Percentiles rank a stretch among this genome's conserved stretches.
Evolutionary conservation across 2,888 invertebrate genomes (phyloP).

Genomic region (Brachyptera risi): DNA sequence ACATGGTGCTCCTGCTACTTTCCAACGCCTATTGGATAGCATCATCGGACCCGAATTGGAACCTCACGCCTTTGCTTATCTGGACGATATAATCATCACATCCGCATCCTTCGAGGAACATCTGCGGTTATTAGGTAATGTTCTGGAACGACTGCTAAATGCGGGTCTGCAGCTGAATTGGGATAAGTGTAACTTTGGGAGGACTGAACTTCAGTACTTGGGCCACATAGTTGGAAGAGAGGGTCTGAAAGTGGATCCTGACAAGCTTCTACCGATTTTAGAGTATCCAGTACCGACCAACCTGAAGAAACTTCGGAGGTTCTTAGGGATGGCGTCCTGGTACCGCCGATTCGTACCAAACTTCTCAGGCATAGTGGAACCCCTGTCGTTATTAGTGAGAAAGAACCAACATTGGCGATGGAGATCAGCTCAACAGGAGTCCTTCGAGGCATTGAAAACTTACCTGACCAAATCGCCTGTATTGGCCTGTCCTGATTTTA

Average conservation of each 20-base stretch:
- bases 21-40: slow-evolving; percentile 37
- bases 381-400: background rate
- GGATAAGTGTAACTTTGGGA: slow-evolving; percentile 17
- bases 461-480: slow-evolving; percentile 14
- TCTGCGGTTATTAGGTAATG: slow-evolving; percentile 10
- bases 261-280: slow-evolving; percentile 21
- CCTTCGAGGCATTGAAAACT: slow-evolving; percentile 8
- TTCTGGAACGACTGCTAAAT: slow-evolving; percentile 13
- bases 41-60: slow-evolving; percentile 38
- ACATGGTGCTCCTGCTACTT: slow-evolving; percentile 37
- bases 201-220: slow-evolving; percentile 21
- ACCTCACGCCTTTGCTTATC: slow-evolving; percentile 32
- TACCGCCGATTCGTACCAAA: slow-evolving; percentile 22
- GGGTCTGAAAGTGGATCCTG: slow-evolving; percentile 24
- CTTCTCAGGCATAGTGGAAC: background rate
- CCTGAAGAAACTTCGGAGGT: background rate
- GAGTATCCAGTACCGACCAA: background rate
- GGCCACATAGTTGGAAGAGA: slow-evolving; percentile 22
- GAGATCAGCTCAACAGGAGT: background rate
- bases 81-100: slow-evolving; percentile 36
- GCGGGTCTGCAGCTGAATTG: background rate
- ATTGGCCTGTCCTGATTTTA: slow-evolving; percentile 24
- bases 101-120: slow-evolving; percentile 28
- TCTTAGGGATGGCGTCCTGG: slow-evolving; percentile 11
- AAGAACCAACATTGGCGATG: background rate